Base-by-base conservation (phyloP, 1,140 invertebrate genomes). In the Cylas formicarius region DNA sequence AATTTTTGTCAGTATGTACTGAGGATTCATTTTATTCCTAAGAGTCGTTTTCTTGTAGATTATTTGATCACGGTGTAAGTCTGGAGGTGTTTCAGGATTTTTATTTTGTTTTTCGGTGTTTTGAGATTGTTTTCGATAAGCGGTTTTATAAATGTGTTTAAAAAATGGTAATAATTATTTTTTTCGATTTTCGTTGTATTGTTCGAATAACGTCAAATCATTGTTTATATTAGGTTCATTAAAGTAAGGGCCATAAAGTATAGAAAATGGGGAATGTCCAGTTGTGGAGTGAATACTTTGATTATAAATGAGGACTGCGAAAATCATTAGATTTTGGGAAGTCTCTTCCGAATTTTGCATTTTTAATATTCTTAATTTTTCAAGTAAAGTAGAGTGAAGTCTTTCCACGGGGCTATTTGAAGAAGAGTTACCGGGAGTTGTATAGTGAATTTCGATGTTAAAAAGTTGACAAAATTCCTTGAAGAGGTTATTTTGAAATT, bases 401-500 rank as follows among this genome's bases (percentile, higher is more conserved):
- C 55, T 29, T 41, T 57, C 55, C 23, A 57, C 28, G 7, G 53
- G 46, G 6, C 40, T 41, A 34, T 57, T 57, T 2, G 48, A 50
- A 32, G 17, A 41, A 5, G 43, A 39, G 20, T 60, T 50, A 26
- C 52, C 22, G 3, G 39, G 44, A 7, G 50, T 52, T 0, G 44
- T 52, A 20, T 32, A 29, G 28, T 56, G 46, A 9, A 44, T 10
- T 41, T 56, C 37, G 8, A 55, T 52, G 9, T 52, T 44, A 27
- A 39, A 35, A 26, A 56, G 19, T 32, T 40, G 9, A 41, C 44
- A 47, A 37, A 58, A 52, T 38, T 58, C 56, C 33, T 39, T 23
- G 18, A 58, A 44, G 10, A 54, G n/a, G 23, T 46, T 21, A 35
- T 55, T 55, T 11, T 53, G 49, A 34, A 57, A 55, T 48, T 55